Evolutionary conservation across 2,888 invertebrate species (phyloP), one percentile per base, ranked within the genome.

Genomic region (Notodonta ziczac): DNA sequence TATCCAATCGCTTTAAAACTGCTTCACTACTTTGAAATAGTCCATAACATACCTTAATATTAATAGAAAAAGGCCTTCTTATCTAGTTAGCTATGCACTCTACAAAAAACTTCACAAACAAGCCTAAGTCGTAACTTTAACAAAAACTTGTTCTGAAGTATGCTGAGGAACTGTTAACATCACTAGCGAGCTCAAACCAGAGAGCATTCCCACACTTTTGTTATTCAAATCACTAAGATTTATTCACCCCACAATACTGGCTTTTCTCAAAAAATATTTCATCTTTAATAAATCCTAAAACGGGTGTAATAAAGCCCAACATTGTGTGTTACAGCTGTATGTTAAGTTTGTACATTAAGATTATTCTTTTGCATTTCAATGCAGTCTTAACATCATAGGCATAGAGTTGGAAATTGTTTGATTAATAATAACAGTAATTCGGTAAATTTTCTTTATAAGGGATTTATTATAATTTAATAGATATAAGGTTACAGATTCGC

Each of bases 201-300:
- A 52, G 24, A 52, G 51, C 24, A 32, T 32, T 52, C 24, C 10
- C 51, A 14, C 51, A 52, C 51, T 52, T 52, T 52, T 52, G 51
- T 52, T 52, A 52, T 52, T 52, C 51, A 52, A 52, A 50, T 50
- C 50, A 8, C 8, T 7, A n/a, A 50, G 50, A 50, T 50, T 50
- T 50, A 50, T 50, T 50, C 50, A 14, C 50, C 50, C 50, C 16
- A 50, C 50, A 50, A 50, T 50, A n/a, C 14, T 50, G n/a, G 6
- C 16, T 1, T 24, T 50, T 6, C 7, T 6, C 5, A 14, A 14
- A 50, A 12, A 12, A 46, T 46, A 50, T 10, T 44, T 5, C 50
- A 14, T 8, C 50, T 24, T 14, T 4, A 50, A 14, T 1, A n/a
- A 16, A 6, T 12, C 50, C 6, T 50, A 50, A 50, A 50, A 8